Conservation (phyloP, 2,888 invertebrate genomes). For the Rugalucina vietnamica region DNA sequence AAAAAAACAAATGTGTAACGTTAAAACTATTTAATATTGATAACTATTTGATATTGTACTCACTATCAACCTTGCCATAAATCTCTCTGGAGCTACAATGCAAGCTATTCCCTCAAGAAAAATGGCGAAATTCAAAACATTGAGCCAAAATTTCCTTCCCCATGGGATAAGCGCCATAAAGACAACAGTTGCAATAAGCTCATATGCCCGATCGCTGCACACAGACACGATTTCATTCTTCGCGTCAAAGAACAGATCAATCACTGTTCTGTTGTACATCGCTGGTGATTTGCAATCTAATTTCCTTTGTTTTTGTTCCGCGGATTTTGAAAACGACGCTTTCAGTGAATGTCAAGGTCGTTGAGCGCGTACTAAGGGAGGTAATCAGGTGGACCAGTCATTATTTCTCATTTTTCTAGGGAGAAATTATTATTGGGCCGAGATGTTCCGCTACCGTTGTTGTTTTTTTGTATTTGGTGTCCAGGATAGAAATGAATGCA, state of each 20-base stretch:
- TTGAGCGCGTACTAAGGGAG: neutral
- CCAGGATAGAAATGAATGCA: no score
- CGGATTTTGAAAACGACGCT: neutral
- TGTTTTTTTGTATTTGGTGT: no score
- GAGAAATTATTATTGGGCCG: no score
- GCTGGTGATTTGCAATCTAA: neutral
- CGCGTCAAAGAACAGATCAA: conserved; percentile 33
- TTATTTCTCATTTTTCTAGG: no score
- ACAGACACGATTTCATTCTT: conserved; percentile 18
- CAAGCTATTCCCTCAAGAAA: conserved; percentile 15
- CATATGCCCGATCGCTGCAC: neutral
- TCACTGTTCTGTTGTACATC: conserved; percentile 54
- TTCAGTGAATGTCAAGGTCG: conserved; percentile 36
- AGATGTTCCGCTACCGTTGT: no score
- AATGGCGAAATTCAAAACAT: conserved; percentile 12
- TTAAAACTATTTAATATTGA: neutral
- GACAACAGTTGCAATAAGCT: conserved; percentile 24
- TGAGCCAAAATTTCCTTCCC: conserved; percentile 43
- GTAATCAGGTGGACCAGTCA: neutral
- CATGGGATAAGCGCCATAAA: conserved; percentile 30
- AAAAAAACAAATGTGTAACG: neutral
- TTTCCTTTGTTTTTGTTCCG: conserved; percentile 34
- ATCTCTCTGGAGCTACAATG: neutral
- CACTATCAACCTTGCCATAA: neutral
- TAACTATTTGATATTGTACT: neutral